Conservation (phyloP, 2,113 vertebrate species). For the Cynoglossus semilaevis region DNA sequence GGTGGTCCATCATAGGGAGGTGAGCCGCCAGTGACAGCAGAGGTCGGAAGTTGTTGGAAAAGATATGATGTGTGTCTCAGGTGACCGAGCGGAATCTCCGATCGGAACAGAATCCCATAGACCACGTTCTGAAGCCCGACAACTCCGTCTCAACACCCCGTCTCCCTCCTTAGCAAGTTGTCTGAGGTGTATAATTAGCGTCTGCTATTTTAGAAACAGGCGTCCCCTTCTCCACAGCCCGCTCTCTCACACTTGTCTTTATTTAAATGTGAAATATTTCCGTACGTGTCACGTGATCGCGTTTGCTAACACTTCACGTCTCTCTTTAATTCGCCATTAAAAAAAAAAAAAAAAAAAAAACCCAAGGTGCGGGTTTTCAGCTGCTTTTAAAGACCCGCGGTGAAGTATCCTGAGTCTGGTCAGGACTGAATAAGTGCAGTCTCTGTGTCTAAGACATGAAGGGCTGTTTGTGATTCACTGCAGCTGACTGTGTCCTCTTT, state of each 20-base stretch:
- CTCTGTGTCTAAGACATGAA: conserved; percentile 15
- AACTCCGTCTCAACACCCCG: conserved; percentile 49
- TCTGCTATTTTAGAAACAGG: conserved; percentile 69
- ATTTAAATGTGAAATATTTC: conserved; percentile 58
- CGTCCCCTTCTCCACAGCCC: conserved; percentile 58
- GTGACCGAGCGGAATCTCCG: conserved; percentile 35
- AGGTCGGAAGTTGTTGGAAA: not conserved
- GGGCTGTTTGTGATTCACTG: conserved; percentile 17
- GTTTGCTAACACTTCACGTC: conserved; percentile 22
- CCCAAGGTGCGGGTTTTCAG: not conserved
- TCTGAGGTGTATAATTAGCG: conserved; percentile 72
- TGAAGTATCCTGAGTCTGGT: not conserved
- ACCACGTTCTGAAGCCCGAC: conserved; percentile 54
- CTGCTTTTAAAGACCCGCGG: not conserved
- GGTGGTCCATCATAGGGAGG: no score
- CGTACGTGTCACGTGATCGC: conserved; percentile 34
- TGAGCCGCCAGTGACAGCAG: no score
- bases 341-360: not conserved
- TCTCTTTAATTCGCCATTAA: conserved; percentile 8
- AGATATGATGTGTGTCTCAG: conserved; percentile 18
- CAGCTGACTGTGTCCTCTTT: conserved; percentile 24
- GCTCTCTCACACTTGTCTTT: conserved; percentile 58
- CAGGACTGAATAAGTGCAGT: conserved; percentile 3
- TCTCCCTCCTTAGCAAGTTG: conserved; percentile 63
- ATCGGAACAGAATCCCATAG: conserved; percentile 38